A percentile compares a stretch with the other conserved stretches of the same genome.
These are phyloP conservation scores for Mirza zaza DNA, from an alignment of 2,113 vertebrate genomes.

Conservation along the genomic window DNA sequence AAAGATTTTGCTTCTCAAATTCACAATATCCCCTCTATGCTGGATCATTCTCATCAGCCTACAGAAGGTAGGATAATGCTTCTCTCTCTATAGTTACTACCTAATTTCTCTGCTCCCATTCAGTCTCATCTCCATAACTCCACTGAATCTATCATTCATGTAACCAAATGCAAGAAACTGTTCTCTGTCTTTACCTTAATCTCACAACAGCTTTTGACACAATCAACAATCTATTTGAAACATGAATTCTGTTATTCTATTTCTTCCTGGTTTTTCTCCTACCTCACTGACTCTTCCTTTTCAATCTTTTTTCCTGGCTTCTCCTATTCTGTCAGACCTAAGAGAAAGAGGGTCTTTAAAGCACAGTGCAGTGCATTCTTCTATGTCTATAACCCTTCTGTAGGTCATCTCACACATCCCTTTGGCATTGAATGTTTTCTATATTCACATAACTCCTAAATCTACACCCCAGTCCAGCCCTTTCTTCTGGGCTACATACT, in stretches of 20 bases:
- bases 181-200: background rate
- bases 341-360: slow-evolving; percentile 5
- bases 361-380: background rate
- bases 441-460: slow-evolving; percentile 8
- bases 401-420: background rate
- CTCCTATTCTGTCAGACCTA: background rate
- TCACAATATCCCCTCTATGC: background rate
- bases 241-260: background rate
- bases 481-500: background rate
- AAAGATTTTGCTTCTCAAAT: background rate
- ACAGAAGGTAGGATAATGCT: background rate
- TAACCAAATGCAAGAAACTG: slow-evolving; percentile 15
- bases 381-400: background rate
- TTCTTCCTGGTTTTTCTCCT: background rate
- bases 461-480: background rate
- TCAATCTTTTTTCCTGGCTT: background rate
- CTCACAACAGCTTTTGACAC: background rate
- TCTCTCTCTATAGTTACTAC: background rate
- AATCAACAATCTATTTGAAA: slow-evolving; percentile 18
- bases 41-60: background rate
- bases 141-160: background rate
- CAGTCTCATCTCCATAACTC: background rate
- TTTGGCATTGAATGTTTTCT: background rate
- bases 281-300: background rate
- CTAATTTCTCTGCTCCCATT: background rate